These are phyloP conservation scores for Ophion slaviceki DNA, from an alignment of 2,888 invertebrate genomes.

Conservation along the genomic window DNA sequence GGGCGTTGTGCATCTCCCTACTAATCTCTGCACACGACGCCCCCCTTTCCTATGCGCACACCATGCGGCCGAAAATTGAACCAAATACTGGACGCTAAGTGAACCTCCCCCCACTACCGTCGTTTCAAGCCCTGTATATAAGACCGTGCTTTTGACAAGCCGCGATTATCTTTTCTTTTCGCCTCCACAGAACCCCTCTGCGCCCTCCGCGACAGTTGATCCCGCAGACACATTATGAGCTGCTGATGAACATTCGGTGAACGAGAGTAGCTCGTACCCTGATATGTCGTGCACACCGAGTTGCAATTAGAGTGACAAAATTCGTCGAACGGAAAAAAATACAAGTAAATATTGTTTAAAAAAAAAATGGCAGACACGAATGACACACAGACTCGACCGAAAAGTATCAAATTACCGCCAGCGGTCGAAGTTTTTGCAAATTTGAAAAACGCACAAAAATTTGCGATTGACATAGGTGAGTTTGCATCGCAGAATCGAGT, in stretches of 20 bases:
- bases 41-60: too few relatives aligned
- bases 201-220: conserved; percentile 24
- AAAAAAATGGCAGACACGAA: conserved; percentile 76
- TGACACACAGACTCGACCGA: conserved; percentile 79
- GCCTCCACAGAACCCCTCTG: conserved; percentile 14
- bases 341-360: not conserved
- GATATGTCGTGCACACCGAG: conserved; percentile 19
- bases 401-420: conserved; percentile 85
- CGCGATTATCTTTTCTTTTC: not conserved
- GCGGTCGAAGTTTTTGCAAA: conserved; percentile 86
- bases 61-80: too few relatives aligned
- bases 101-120: too few relatives aligned
- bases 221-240: conserved; percentile 28
- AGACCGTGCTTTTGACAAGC: conserved; percentile 42
- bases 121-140: too few relatives aligned
- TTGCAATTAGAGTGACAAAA: not conserved
- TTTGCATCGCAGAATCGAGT: conserved; percentile 23
- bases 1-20: too few relatives aligned
- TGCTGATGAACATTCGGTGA: conserved; percentile 22
- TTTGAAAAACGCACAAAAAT: conserved; percentile 87
- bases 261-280: conserved; percentile 15
- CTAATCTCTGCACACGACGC: too few relatives aligned
- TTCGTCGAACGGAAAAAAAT: not conserved
- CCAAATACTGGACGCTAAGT: too few relatives aligned
- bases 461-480: conserved; percentile 89